Conservation (phyloP, 2,797 vertebrate genomes). For the Lepilemur septentrionalis region DNA sequence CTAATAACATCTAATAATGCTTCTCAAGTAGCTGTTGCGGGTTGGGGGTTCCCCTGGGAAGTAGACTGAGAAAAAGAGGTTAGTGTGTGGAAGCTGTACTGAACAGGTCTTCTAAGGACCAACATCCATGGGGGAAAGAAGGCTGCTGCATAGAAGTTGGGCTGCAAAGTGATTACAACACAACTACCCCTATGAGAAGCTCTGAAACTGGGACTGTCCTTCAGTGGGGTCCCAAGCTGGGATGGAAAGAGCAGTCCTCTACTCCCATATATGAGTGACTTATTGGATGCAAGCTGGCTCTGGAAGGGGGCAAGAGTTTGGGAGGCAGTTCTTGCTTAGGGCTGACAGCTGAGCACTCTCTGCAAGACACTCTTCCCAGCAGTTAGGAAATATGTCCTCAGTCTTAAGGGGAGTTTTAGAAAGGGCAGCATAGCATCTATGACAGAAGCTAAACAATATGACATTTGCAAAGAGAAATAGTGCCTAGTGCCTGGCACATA, state of each 20-base stretch:
- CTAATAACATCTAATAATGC: not conserved
- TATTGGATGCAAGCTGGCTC: not conserved
- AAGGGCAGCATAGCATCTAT: not conserved
- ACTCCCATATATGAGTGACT: accelerated
- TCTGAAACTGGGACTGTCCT: not conserved
- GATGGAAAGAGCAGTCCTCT: not conserved
- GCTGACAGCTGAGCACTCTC: not conserved
- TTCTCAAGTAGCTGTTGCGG: not conserved
- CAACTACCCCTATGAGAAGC: not conserved
- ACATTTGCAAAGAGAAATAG: not conserved
- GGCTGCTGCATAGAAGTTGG: not conserved
- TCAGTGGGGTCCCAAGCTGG: not conserved
- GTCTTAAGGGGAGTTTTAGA: not conserved
- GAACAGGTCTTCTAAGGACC: not conserved
- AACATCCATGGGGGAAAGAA: not conserved
- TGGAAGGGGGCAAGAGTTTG: not conserved
- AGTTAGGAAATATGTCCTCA: not conserved
- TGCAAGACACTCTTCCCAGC: not conserved
- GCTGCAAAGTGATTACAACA: not conserved
- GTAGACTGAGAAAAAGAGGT: not conserved
- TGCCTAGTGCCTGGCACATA: not conserved
- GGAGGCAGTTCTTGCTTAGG: not conserved
- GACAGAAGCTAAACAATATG: not conserved
- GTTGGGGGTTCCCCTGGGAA: not conserved
- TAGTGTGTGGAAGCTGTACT: not conserved